Percentiles rank a stretch among this genome's conserved stretches.
Conservation (phyloP, 35 echinoderm and acorn worm species). For the Eucidaris tribuloides region DNA sequence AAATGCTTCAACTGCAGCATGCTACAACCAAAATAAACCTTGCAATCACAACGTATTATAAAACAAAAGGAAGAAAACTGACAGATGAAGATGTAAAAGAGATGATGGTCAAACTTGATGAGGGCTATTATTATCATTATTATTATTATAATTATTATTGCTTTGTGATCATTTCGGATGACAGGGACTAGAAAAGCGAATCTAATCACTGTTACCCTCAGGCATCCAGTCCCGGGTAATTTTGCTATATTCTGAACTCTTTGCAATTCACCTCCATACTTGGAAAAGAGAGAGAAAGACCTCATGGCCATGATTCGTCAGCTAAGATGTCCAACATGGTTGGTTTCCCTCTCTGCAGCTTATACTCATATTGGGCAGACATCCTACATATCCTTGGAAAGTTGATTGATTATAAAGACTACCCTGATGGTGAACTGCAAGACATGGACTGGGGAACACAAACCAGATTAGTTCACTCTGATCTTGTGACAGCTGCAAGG, state of each 20-base stretch:
- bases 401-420: slow-evolving; percentile 7
- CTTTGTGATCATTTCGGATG: no score
- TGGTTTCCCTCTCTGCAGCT: slow-evolving; percentile 34
- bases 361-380: slow-evolving; percentile 39
- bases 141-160: not conserved
- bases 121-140: not conserved
- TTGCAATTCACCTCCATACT: no score
- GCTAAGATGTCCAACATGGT: slow-evolving; percentile 10
- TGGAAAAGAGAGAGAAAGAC: not conserved
- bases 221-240: no score
- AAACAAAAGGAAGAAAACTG: not conserved
- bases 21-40: no score
- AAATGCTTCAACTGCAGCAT: no score
- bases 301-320: no score
- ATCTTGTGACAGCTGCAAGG: slow-evolving; percentile 43
- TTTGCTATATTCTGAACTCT: no score
- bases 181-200: no score
- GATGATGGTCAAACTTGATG: not conserved
- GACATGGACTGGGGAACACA: not conserved
- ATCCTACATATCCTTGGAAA: slow-evolving; percentile 14
- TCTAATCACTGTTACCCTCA: no score
- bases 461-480: slow-evolving; percentile 23
- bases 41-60: no score
- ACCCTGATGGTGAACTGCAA: not conserved
- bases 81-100: not conserved